These are phyloP conservation scores for Paramisgurnus dabryanus DNA, from an alignment of 2,113 vertebrate genomes.

Conservation along the genomic window DNA sequence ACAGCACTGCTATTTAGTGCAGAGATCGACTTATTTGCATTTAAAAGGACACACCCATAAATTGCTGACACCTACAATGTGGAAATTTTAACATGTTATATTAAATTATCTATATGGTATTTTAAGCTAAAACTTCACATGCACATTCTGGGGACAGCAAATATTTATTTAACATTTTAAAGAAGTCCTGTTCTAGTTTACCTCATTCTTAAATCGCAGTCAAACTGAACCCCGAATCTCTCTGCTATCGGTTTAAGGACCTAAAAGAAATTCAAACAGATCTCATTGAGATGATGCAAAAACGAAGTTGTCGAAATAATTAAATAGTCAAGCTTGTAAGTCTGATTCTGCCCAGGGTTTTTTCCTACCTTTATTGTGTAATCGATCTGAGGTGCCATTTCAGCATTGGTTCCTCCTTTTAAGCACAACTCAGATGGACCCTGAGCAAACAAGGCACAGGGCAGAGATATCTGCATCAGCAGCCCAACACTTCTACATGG, in stretches of 20 bases:
- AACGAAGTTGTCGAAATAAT: neutral
- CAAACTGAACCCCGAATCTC: slow-evolving; percentile 88
- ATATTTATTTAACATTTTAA: neutral
- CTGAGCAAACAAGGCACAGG: slow-evolving; percentile 87
- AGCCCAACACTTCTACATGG: slow-evolving; percentile 89
- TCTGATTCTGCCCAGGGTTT: too few relatives aligned
- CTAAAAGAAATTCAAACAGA: slow-evolving; percentile 66
- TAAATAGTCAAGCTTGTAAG: neutral
- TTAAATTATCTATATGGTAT: too few relatives aligned
- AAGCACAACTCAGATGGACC: slow-evolving; percentile 83
- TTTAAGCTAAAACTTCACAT: too few relatives aligned
- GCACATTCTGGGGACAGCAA: too few relatives aligned
- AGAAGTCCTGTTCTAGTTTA: slow-evolving; percentile 58
- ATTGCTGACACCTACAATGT: too few relatives aligned
- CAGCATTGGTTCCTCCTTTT: slow-evolving; percentile 95
- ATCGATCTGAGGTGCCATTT: slow-evolving; percentile 98
- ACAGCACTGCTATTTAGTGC: too few relatives aligned
- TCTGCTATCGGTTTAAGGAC: slow-evolving; percentile 93
- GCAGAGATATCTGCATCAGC: slow-evolving; percentile 90
- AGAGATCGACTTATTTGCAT: too few relatives aligned
- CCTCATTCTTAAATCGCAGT: slow-evolving; percentile 92
- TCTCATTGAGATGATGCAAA: too few relatives aligned
- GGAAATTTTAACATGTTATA: neutral
- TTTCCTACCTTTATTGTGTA: slow-evolving; percentile 84
- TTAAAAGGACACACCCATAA: too few relatives aligned